phyloP scores from a whole-genome alignment of 2,113 vertebrate genomes.

The Vanacampus margaritifer region DNA sequence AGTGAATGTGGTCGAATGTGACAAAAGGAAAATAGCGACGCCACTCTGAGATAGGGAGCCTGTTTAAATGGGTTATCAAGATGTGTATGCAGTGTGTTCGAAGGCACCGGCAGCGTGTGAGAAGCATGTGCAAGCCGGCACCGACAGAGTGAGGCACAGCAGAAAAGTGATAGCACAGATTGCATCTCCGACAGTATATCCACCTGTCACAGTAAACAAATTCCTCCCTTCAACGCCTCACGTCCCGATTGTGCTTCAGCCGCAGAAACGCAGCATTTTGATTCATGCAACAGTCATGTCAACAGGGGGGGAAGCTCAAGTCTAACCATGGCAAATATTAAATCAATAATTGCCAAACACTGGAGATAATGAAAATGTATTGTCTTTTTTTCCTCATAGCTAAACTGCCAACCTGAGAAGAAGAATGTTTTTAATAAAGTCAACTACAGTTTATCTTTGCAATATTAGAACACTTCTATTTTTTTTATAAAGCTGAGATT shows the following conservation, averaged over 20 bases:
- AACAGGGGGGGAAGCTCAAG: neutral
- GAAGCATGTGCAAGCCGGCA: slow-evolving; percentile 3
- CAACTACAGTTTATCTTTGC: neutral
- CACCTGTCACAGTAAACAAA: slow-evolving; percentile 22
- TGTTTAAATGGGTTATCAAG: slow-evolving; percentile 24
- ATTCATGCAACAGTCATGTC: neutral
- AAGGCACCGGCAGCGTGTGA: neutral
- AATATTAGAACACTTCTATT: neutral
- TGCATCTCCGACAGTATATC: slow-evolving; percentile 16
- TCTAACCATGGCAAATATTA: neutral
- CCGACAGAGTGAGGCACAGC: slow-evolving; percentile 25
- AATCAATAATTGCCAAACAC: neutral
- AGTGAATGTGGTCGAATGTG: neutral
- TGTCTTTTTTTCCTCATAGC: neutral
- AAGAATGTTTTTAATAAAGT: neutral
- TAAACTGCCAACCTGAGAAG: neutral
- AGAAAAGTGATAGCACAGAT: slow-evolving; percentile 36
- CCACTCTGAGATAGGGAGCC: neutral
- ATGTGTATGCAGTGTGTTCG: slow-evolving; percentile 6
- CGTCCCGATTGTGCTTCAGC: neutral
- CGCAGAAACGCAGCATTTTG: neutral
- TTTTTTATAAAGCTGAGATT: too few species aligned
- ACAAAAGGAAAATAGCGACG: slow-evolving; percentile 1
- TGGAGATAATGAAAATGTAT: neutral
- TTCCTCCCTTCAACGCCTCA: neutral